These are phyloP conservation scores for Paramisgurnus dabryanus DNA, from an alignment of 2,113 vertebrate species.

Conservation along the genomic window DNA sequence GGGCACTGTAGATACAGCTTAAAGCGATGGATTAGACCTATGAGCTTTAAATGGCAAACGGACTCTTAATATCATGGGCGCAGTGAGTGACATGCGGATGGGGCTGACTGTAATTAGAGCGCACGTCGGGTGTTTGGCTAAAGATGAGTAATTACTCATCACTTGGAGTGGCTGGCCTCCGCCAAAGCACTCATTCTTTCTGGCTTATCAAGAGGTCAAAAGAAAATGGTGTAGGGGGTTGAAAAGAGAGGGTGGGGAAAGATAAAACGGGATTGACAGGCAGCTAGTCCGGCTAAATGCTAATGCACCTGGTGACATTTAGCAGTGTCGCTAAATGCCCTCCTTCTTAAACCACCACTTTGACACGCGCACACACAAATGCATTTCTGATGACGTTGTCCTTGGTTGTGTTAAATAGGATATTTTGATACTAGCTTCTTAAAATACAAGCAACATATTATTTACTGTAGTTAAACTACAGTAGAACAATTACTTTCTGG, in stretches of 20 bases:
- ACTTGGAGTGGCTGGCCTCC: slow-evolving; percentile 68
- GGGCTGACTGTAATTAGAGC: slow-evolving; percentile 70
- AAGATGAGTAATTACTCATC: slow-evolving; percentile 75
- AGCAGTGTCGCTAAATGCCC: slow-evolving; percentile 32
- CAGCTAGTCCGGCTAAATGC: slow-evolving; percentile 73
- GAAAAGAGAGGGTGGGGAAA: slow-evolving; percentile 55
- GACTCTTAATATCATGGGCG: slow-evolving; percentile 45
- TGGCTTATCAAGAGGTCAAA: slow-evolving; percentile 68
- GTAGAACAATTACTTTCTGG: not conserved
- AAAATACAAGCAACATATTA: too few relatives aligned
- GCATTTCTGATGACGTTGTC: not conserved
- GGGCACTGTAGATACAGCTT: not conserved
- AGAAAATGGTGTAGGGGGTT: slow-evolving; percentile 40
- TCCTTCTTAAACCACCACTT: not conserved
- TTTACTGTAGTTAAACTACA: not conserved
- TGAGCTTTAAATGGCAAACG: slow-evolving; percentile 42
- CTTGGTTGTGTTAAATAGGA: not conserved
- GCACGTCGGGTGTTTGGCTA: slow-evolving; percentile 65
- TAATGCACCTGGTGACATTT: slow-evolving; percentile 80
- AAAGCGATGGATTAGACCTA: slow-evolving; percentile 19
- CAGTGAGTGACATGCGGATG: slow-evolving; percentile 41
- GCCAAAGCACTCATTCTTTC: slow-evolving; percentile 71
- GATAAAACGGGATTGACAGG: slow-evolving; percentile 79
- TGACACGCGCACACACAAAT: not conserved
- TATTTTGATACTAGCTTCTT: not conserved